phyloP scores from a whole-genome alignment of 92 coral and sea anemone genomes.

The Palythoa caribaeorum region DNA sequence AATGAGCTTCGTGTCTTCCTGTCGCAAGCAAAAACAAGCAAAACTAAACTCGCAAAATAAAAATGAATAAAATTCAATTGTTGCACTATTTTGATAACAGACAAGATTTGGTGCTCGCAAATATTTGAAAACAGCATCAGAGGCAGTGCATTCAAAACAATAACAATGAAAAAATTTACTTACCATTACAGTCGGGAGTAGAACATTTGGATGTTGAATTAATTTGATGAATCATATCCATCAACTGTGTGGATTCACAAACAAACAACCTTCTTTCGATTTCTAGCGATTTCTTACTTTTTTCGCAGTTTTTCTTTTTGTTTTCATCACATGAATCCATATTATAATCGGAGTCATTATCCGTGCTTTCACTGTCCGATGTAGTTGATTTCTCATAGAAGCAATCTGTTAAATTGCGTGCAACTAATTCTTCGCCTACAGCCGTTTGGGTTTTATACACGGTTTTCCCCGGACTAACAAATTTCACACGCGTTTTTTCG shows the following conservation, averaged over 20 bases:
- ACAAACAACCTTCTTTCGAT: slow-evolving; percentile 37
- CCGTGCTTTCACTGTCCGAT: background rate
- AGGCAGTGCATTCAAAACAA: background rate
- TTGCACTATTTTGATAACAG: background rate
- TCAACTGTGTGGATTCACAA: slow-evolving; percentile 39
- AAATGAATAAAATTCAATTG: background rate
- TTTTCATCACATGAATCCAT: too few species aligned
- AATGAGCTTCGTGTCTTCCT: background rate
- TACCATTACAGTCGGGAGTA: slow-evolving; percentile 37
- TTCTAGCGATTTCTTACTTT: background rate
- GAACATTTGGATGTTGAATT: slow-evolving; percentile 45
- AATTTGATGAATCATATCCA: slow-evolving; percentile 41
- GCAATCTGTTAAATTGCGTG: background rate
- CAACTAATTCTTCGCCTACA: background rate
- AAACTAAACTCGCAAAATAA: background rate
- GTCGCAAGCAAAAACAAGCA: background rate
- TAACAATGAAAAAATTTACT: slow-evolving; percentile 14
- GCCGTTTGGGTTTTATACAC: slow-evolving; percentile 26
- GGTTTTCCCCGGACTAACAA: slow-evolving; percentile 42
- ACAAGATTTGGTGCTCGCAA: background rate
- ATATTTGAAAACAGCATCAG: background rate
- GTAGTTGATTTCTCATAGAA: background rate
- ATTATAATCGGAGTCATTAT: too few species aligned
- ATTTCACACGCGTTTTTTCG: slow-evolving; percentile 21
- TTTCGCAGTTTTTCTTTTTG: too few species aligned